Base-by-base conservation (phyloP, 1,140 invertebrate genomes). In the Carposina sasakii region DNA sequence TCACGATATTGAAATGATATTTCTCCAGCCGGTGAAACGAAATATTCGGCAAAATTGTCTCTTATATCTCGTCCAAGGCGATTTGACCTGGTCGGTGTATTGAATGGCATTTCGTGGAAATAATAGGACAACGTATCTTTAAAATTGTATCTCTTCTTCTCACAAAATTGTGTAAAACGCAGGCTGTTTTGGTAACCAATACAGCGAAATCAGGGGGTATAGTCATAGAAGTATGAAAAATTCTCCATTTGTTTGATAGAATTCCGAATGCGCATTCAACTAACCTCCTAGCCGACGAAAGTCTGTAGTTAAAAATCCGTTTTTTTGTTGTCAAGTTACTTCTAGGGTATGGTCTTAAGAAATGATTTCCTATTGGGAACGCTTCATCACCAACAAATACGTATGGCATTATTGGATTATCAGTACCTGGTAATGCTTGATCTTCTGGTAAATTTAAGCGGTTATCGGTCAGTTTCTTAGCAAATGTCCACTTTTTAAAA, bases 201-300 rank as follows among this genome's bases (percentile, higher is more conserved):
- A 36, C 47, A 16, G 52, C 56, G 48, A 56, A 59, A 23, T 63
- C 52, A 26, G 57, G 52, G 22, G 36, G 37, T 36, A 56, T 47
- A 24, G 37, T 49, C 49, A 63, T 56, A 16, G 15, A 28, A 21
- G 52, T 59, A 16, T 59, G 56, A 16, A 59, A 49, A 56, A 63
- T 47, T 46, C 52, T 48, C 56, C 56, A 63, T 53, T 59, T 62
- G 33, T 54, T 52, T 13, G 72, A 57, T 10, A 88, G 47, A 37
- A 88, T 86, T 4, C 85, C 87, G 67, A 88, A 88, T n/a, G 71
- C 74, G 57, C 67, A 71, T 64, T 70, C 69, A 5, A 86, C 64
- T n/a, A 77, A 21, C 72, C 53, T 49, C 53, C 83, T 55, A 13
- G 77, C 71, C 19, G 67, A 52, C 9, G 52, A 58, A 9, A 78